Percentiles rank a stretch among this genome's conserved stretches.
Evolutionary conservation across 1,140 invertebrate species (phyloP).

Genomic region (Sarcophaga peregrina): DNA sequence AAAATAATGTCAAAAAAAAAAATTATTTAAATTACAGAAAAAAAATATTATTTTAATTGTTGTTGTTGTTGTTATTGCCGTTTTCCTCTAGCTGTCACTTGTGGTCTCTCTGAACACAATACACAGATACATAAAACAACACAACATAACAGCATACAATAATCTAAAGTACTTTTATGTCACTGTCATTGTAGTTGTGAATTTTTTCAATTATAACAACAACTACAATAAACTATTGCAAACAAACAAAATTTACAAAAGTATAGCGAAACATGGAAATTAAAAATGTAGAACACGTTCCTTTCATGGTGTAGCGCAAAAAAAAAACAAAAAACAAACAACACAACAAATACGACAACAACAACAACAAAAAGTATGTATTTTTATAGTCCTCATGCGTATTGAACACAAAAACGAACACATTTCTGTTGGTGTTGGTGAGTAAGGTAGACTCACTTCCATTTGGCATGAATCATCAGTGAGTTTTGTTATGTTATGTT

Average conservation of each 20-base stretch:
- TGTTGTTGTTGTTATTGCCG: neutral
- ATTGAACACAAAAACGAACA: neutral
- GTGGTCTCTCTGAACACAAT: neutral
- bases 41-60: neutral
- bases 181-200: neutral
- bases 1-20: constrained; percentile 15
- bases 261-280: constrained; percentile 26
- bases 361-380: neutral
- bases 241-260: constrained; percentile 1
- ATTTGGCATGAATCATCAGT: too few relatives aligned
- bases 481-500: too few relatives aligned
- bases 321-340: neutral
- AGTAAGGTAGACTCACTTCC: too few relatives aligned
- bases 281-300: constrained; percentile 41
- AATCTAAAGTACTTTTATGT: neutral
- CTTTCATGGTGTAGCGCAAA: constrained; percentile 31
- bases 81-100: constrained; percentile 9
- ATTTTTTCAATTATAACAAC: constrained; percentile 18
- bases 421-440: too few relatives aligned
- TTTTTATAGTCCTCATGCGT: constrained; percentile 28
- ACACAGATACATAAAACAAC: neutral
- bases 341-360: too few relatives aligned
- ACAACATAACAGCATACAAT: neutral
- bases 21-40: neutral
- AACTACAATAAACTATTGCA: neutral